Evolutionary conservation across 2,888 invertebrate genomes (phyloP).

Genomic region (Alitta virens): DNA sequence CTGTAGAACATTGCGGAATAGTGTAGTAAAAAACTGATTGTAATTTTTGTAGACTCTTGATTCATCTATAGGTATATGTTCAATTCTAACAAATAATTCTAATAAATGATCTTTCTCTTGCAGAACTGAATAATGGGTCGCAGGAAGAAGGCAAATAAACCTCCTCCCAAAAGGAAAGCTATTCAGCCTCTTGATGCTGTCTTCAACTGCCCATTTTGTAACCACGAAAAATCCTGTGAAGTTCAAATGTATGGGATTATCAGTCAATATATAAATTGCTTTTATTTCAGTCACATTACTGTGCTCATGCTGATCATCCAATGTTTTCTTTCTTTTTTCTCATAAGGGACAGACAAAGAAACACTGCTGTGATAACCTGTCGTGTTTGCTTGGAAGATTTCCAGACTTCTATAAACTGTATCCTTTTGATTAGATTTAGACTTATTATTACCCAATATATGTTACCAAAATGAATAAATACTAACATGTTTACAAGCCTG

Average conservation of each 20-base stretch:
- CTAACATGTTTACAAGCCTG: too few relatives aligned
- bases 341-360: conserved; percentile 88
- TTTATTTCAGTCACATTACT: background rate
- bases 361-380: conserved; percentile 92
- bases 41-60: too few relatives aligned
- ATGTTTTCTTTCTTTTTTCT: conserved; percentile 1
- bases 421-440: conserved; percentile 36
- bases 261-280: too few relatives aligned
- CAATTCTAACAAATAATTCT: background rate
- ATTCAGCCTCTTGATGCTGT: conserved; percentile 91
- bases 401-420: conserved; percentile 91
- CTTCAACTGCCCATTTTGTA: conserved; percentile 99
- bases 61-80: too few relatives aligned
- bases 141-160: conserved; percentile 94
- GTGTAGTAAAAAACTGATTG: too few relatives aligned
- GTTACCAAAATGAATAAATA: too few relatives aligned
- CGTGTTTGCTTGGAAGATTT: conserved; percentile 94
- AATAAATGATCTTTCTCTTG: background rate
- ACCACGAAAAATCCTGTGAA: conserved; percentile 98
- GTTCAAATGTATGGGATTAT: conserved; percentile 82
- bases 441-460: too few relatives aligned
- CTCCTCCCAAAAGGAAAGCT: conserved; percentile 89
- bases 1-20: too few relatives aligned
- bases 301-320: background rate
- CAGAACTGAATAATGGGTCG: conserved; percentile 73